These are phyloP conservation scores for Limnephilus auricula DNA, from an alignment of 2,888 invertebrate species.

Conservation along the genomic window DNA sequence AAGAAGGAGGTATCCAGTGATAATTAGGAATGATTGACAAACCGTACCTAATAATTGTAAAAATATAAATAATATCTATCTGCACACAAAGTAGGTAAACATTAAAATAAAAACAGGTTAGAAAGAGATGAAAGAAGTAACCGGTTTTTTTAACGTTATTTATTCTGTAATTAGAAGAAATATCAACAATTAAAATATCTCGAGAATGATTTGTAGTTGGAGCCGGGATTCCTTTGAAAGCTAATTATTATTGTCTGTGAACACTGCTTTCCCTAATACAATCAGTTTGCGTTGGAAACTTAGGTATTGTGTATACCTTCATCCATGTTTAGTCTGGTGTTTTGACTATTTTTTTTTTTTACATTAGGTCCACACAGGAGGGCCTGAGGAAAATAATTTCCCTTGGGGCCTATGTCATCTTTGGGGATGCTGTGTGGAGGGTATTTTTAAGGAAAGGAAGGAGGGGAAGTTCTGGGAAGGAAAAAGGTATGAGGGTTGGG, in stretches of 20 bases:
- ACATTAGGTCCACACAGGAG: no score
- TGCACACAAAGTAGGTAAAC: neutral
- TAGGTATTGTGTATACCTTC: neutral
- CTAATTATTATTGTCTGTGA: neutral
- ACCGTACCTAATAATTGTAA: neutral
- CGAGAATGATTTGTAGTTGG: constrained; percentile 12
- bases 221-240: neutral
- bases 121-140: neutral
- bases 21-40: no score
- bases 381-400: no score
- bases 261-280: neutral
- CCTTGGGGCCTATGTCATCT: no score
- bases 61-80: neutral
- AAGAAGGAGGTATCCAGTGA: no score
- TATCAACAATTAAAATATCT: constrained; percentile 34
- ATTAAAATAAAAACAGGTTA: neutral
- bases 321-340: neutral
- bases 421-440: no score
- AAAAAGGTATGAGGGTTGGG: no score
- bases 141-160: neutral
- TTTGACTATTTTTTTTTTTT: no score
- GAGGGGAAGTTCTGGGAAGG: no score
- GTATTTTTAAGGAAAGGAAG: no score
- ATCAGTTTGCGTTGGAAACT: neutral
- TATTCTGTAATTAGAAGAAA: constrained; percentile 12